Percentiles rank a stretch among this genome's conserved stretches.
phyloP scores from a whole-genome alignment of 2,113 vertebrate genomes.

The Lipophrys pholis region DNA sequence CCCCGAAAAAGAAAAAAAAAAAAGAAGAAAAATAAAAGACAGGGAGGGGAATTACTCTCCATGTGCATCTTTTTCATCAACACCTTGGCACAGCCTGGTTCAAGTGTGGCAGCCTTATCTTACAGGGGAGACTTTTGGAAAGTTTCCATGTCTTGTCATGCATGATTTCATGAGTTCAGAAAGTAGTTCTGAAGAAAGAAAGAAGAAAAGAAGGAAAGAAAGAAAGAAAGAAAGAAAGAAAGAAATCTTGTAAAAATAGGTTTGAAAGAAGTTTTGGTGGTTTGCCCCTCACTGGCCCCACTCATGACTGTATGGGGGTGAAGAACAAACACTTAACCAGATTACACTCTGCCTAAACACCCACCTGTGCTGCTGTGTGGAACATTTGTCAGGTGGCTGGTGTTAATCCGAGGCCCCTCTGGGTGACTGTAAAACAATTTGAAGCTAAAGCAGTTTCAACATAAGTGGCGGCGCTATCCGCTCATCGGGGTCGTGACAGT shows the following conservation, averaged over 20 bases:
- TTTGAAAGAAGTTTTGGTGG: constrained; percentile 38
- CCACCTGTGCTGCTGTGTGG: constrained; percentile 20
- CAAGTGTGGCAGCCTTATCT: constrained; percentile 60
- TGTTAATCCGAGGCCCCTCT: constrained; percentile 50
- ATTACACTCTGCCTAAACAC: constrained; percentile 42
- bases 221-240: constrained; percentile 30
- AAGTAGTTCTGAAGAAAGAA: constrained; percentile 28
- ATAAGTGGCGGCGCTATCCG: constrained; percentile 15
- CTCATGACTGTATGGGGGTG: constrained; percentile 62
- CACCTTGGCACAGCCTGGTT: constrained; percentile 33
- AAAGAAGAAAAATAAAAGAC: background rate
- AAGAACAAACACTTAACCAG: constrained; percentile 58
- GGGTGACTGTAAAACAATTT: constrained; percentile 59
- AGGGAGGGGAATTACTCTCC: constrained; percentile 9
- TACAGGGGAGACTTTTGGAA: constrained; percentile 56
- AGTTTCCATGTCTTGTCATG: constrained; percentile 60
- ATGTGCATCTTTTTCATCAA: constrained; percentile 36
- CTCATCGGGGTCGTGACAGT: constrained; percentile 17
- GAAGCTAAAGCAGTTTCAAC: constrained; percentile 42
- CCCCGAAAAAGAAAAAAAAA: too few relatives aligned
- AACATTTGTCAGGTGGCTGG: constrained; percentile 59
- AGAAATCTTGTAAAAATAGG: background rate
- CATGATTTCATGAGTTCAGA: constrained; percentile 72
- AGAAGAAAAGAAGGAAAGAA: too few relatives aligned
- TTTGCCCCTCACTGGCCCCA: constrained; percentile 56